phyloP scores from a whole-genome alignment of 1,140 invertebrate genomes.

The Grapholita molesta region DNA sequence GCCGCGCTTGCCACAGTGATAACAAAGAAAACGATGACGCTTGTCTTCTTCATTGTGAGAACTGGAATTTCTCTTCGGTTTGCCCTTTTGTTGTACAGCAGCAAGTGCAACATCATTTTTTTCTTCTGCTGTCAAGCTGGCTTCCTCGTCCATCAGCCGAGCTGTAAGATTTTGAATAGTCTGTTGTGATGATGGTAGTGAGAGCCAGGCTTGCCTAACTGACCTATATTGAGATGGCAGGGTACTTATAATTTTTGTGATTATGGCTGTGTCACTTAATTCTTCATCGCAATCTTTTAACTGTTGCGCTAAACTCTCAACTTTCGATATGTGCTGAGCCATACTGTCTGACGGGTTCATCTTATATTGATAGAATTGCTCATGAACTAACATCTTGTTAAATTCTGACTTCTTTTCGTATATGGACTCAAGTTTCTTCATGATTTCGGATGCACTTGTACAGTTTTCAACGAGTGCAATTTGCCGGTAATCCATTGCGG shows the following conservation, averaged over 20 bases:
- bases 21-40: too few species aligned
- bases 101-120: too few species aligned
- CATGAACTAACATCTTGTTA: too few species aligned
- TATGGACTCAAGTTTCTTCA: conserved; percentile 45
- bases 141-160: conserved; percentile 36
- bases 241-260: conserved; percentile 44
- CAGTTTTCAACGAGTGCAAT: too few species aligned
- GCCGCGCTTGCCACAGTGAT: too few species aligned
- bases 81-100: too few species aligned
- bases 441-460: too few species aligned
- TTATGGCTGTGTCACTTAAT: conserved; percentile 41
- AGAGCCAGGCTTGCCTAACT: conserved; percentile 50
- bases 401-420: conserved; percentile 49
- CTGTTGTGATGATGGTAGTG: conserved; percentile 40
- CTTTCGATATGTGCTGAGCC: conserved; percentile 44
- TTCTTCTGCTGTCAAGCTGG: too few species aligned
- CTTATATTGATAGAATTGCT: conserved; percentile 43
- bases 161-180: conserved; percentile 36
- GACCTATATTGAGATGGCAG: conserved; percentile 40
- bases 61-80: too few species aligned
- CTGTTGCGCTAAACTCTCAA: too few species aligned
- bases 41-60: too few species aligned
- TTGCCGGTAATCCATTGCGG: too few species aligned
- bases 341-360: conserved; percentile 35
- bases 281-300: conserved; percentile 45